Conservation (phyloP, 2,113 vertebrate genomes). For the Salvator merianae region DNA sequence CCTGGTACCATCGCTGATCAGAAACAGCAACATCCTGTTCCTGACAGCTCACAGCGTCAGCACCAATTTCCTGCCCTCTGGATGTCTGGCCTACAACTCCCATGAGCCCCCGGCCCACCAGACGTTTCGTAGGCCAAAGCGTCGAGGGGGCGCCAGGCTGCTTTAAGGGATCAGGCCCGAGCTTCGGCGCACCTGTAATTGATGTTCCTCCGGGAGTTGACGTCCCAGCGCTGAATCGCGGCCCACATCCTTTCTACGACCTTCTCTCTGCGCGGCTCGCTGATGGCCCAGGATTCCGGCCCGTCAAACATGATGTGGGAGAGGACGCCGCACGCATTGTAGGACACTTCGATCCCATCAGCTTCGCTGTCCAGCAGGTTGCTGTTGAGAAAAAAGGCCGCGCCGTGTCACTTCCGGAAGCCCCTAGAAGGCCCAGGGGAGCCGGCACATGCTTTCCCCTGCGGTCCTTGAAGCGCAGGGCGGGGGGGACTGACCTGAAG, state of each 20-base stretch:
- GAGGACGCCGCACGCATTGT: slow-evolving; percentile 95
- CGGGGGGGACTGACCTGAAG: slow-evolving; percentile 82
- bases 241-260: slow-evolving; percentile 96
- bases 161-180: neutral
- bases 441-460: neutral
- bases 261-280: slow-evolving; percentile 84
- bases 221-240: slow-evolving; percentile 97
- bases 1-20: too few relatives aligned
- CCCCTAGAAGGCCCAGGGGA: neutral
- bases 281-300: slow-evolving; percentile 88
- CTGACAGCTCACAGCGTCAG: too few relatives aligned
- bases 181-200: slow-evolving; percentile 88
- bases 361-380: slow-evolving; percentile 95
- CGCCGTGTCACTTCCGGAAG: neutral
- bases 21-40: too few relatives aligned
- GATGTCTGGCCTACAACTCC: too few relatives aligned
- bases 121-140: slow-evolving; percentile 31
- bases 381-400: slow-evolving; percentile 65
- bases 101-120: too few relatives aligned
- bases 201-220: slow-evolving; percentile 96
- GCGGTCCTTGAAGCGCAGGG: neutral
- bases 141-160: too few relatives aligned
- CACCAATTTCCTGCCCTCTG: too few relatives aligned
- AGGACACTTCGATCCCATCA: slow-evolving; percentile 96
- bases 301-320: slow-evolving; percentile 99